Evolutionary conservation across 2,888 invertebrate genomes (phyloP), one percentile per base, ranked within the genome.

Genomic region (Leptinotarsa peninsularis): DNA sequence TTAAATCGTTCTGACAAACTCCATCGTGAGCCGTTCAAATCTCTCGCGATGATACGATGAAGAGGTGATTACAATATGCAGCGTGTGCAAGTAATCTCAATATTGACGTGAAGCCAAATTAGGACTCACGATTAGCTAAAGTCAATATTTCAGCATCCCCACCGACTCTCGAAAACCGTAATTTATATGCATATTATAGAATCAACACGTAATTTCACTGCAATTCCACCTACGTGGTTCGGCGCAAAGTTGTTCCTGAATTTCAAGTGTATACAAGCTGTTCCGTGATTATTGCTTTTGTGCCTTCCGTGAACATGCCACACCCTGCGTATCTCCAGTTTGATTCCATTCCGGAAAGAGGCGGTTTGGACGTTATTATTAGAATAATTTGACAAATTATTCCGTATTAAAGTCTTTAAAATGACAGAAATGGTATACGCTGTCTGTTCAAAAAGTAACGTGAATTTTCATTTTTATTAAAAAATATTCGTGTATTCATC

Each of bases 121-220:
- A 76, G 73, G 66, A 67, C 63, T 69, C 71, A 23, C 74, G 63
- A 70, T 73, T 73, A 71, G 58, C 71, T 67, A 71, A 63, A 73
- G 76, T 76, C 76, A 76, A 76, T 76, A 71, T 76, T 76, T 76
- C 76, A 67, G 14, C 67, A 43, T 70, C 49, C 49, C 63, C 7
- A 2, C 63, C 60, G 60, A 60, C 21, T 18, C 18, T 63, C 63
- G 33, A 63, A 63, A 63, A 63, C 43, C 63, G 33, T 63, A 63
- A 63, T 63, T 63, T 72, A 75, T 75, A 79, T 77, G 76, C 79
- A 75, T 78, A 78, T 79, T 73, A 75, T 68, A 68, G 76, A 78
- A 78, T 79, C 79, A 79, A 79, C 79, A 79, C 79, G 78, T 79
- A 76, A 79, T 76, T 69, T 58, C 66, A 67, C 67, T 70, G 72